A percentile compares a stretch with the other conserved stretches of the same genome.
Conservation (phyloP, 2,113 vertebrate species). For the Leucopternis melanops region DNA sequence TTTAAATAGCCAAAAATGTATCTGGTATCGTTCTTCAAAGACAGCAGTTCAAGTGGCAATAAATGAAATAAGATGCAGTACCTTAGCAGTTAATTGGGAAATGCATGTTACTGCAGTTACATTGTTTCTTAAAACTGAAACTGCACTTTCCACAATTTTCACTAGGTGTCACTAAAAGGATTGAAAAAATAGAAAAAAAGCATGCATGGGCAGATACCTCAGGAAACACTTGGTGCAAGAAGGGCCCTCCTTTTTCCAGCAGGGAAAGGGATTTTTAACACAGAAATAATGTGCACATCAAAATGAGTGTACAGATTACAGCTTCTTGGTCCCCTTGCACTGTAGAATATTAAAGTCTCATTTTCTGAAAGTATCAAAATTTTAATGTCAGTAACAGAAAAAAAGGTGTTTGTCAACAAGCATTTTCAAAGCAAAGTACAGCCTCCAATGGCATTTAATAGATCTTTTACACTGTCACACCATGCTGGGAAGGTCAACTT, state of each 20-base stretch:
- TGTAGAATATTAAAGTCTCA: not conserved
- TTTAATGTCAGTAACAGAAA: not conserved
- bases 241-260: not conserved
- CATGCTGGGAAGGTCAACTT: not conserved
- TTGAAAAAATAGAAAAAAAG: not conserved
- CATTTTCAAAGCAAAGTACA: not conserved
- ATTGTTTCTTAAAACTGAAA: not conserved
- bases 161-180: constrained; percentile 71
- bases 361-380: not conserved
- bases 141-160: not conserved
- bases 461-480: not conserved
- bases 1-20: not conserved
- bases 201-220: accelerated
- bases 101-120: accelerated
- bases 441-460: not conserved
- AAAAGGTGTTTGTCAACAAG: not conserved
- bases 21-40: not conserved
- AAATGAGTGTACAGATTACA: not conserved
- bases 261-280: not conserved
- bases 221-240: not conserved
- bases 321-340: not conserved
- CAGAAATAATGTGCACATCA: not conserved
- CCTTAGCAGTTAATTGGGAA: not conserved
- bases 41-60: not conserved
- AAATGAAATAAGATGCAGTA: no score